Base-by-base conservation (phyloP, 2,888 invertebrate species). In the Pomacea canaliculata region DNA sequence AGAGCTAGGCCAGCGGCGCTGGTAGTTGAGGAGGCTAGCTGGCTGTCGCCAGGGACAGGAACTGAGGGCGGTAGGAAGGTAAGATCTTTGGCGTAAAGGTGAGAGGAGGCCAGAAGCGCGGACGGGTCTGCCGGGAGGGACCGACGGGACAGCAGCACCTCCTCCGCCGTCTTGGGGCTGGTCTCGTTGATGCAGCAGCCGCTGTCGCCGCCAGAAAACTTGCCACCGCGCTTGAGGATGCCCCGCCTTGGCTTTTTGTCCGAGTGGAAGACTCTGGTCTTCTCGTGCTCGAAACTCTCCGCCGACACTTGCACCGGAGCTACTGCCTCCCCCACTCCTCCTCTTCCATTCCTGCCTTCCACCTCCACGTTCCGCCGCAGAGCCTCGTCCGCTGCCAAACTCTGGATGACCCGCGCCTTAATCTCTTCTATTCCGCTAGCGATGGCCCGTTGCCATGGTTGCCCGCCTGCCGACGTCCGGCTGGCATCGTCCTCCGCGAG, bases 191-290 rank as follows among this genome's bases (percentile, higher is more conserved):
- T 82, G 80, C 86, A 86, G 80, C 86, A 86, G 3, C 87, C 87
- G 79, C 85, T 86, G 78, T 88, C 87, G 16, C 85, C 85, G 19
- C 86, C 83, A 70, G 84, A 86, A 66, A 85, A 87, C 77, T 86
- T 86, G 19, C 86, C 86, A 70, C 82, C 83, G 48, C 84, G 76
- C 76, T 90, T 90, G 48, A 90, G 81, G 73, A 90, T 90, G 65
- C 89, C 83, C 10, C 88, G 81, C 27, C 83, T 83, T 62, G 89
- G 89, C 77, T 86, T 88, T 75, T 80, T 83, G 63, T 82, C 84
- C 18, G 87, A 85, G 81, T 89, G 87, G 80, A 88, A 87, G 27
- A 85, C 83, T 69, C 81, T 63, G 8, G 23, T 18, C 19, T 19
- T 10, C 51, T 16, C 12, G 12, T 56, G 51, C 51, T 51, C 51